These are phyloP conservation scores for Spilogale gracilis DNA, from an alignment of 2,113 vertebrate species.

Conservation along the genomic window DNA sequence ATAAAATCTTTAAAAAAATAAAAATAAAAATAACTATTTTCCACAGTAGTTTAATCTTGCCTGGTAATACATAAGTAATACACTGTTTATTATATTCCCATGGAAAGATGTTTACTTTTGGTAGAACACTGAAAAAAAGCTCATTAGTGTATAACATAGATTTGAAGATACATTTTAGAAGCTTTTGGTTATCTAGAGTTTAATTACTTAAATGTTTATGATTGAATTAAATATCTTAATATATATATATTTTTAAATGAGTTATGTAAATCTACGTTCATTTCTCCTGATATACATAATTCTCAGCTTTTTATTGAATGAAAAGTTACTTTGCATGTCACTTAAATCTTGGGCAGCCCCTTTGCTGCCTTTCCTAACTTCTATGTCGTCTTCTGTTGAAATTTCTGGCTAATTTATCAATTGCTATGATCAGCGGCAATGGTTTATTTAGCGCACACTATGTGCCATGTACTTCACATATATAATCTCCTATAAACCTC, in stretches of 20 bases:
- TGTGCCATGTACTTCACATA: background rate
- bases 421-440: background rate
- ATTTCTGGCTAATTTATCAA: slow-evolving; percentile 11
- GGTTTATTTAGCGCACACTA: background rate
- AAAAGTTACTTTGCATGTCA: background rate
- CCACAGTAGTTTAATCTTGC: background rate
- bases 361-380: background rate
- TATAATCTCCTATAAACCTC: background rate
- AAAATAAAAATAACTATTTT: background rate
- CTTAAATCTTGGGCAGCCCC: background rate
- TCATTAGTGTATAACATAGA: background rate
- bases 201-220: background rate
- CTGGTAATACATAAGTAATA: background rate
- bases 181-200: slow-evolving; percentile 9
- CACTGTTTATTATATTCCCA: background rate
- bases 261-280: background rate
- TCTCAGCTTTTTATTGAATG: slow-evolving; percentile 2
- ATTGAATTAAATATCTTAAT: slow-evolving; percentile 1
- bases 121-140: background rate
- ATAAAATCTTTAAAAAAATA: too few species aligned
- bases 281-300: background rate
- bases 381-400: background rate
- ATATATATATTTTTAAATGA: background rate
- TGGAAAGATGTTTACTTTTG: background rate
- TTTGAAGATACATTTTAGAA: slow-evolving; percentile 10